Conservation (phyloP, 1,140 invertebrate genomes). For the Drosophila kikkawai region DNA sequence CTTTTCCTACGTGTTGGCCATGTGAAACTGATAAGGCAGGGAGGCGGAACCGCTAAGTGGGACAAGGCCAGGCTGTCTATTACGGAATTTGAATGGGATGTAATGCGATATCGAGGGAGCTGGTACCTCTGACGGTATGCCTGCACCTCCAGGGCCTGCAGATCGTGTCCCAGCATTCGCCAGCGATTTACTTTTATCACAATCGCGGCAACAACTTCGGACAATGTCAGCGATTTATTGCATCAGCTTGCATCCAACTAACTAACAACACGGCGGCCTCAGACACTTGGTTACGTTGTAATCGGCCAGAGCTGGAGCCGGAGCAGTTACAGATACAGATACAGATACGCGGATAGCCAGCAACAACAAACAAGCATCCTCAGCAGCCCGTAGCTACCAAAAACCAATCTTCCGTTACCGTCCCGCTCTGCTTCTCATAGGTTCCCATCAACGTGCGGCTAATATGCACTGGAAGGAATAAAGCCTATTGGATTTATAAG, state of each 20-base stretch:
- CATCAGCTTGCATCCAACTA: conserved; percentile 50
- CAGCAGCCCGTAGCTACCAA: conserved; percentile 73
- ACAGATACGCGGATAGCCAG: conserved; percentile 52
- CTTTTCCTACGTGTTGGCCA: conserved; percentile 72
- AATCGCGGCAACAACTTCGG: conserved; percentile 49
- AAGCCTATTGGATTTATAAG: neutral
- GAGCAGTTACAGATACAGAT: conserved; percentile 18
- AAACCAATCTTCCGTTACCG: conserved; percentile 35
- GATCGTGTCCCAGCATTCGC: conserved; percentile 33
- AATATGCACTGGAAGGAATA: conserved; percentile 29
- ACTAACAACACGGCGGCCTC: conserved; percentile 47
- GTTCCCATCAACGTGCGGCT: conserved; percentile 40
- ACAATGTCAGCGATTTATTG: conserved; percentile 76
- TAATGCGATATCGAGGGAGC: conserved; percentile 26
- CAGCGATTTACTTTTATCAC: conserved; percentile 75
- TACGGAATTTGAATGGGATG: conserved; percentile 24
- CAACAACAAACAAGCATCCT: conserved; percentile 74
- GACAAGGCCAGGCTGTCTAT: conserved; percentile 37
- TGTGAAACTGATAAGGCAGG: conserved; percentile 71
- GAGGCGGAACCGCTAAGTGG: conserved; percentile 35
- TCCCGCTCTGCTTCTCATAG: conserved; percentile 21
- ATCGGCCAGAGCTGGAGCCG: conserved; percentile 24
- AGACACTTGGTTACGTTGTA: conserved; percentile 69
- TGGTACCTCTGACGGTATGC: conserved; percentile 1
- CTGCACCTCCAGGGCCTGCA: conserved; percentile 2